Conservation (phyloP, 2,113 vertebrate genomes). For the Chinchilla lanigera region DNA sequence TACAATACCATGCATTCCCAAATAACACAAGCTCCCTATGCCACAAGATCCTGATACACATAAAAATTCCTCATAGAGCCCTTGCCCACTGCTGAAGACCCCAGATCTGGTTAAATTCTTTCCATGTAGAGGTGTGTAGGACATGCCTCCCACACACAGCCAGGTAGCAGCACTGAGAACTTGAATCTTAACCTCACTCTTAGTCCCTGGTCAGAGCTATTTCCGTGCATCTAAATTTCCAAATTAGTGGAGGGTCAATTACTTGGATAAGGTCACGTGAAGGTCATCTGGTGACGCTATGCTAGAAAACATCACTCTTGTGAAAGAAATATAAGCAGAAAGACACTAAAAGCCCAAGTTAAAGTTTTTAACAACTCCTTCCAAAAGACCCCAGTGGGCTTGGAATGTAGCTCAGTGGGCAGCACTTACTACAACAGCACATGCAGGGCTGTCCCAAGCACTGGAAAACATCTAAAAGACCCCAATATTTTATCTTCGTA, state of each 20-base stretch:
- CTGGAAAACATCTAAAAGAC: background rate
- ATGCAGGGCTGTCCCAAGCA: background rate
- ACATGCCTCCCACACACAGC: background rate
- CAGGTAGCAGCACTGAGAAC: background rate
- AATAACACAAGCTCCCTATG: background rate
- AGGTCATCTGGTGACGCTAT: background rate
- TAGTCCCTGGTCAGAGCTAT: background rate
- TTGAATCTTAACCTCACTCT: background rate
- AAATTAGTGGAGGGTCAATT: background rate
- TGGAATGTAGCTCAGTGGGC: background rate
- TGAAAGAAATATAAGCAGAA: background rate
- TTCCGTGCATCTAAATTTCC: background rate
- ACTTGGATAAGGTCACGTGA: background rate
- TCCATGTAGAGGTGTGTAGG: background rate
- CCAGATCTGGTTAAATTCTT: background rate
- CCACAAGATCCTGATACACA: background rate
- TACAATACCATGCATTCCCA: background rate
- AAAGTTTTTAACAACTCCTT: background rate
- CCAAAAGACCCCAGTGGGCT: background rate
- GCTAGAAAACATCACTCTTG: background rate
- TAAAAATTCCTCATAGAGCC: background rate
- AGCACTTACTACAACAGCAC: background rate
- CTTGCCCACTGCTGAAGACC: background rate
- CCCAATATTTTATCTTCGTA: background rate
- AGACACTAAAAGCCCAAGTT: background rate